Conservation (phyloP, 2,797 vertebrate genomes). For the Lophius americanus region DNA sequence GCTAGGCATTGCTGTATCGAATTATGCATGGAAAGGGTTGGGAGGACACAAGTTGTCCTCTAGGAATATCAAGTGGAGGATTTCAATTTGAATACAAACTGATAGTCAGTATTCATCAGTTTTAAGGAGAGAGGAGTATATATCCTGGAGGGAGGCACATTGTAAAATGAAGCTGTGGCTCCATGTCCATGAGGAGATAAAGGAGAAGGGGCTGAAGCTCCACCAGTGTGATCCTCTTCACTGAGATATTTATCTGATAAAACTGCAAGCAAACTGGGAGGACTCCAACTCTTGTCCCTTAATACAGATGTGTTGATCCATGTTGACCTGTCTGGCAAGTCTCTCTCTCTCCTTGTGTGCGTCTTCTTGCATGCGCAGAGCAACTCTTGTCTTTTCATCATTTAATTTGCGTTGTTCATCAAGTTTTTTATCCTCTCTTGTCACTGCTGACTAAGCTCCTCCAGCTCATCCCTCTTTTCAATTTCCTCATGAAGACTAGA, state of each 20-base stretch:
- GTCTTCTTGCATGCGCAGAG: neutral
- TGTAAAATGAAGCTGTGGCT: neutral
- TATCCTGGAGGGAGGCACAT: neutral
- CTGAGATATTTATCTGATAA: neutral
- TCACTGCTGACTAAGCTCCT: neutral
- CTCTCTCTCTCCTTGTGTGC: neutral
- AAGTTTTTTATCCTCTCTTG: constrained; percentile 1
- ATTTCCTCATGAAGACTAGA: neutral
- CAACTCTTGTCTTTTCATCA: neutral
- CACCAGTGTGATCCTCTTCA: neutral
- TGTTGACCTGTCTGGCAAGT: neutral
- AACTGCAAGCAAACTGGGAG: too few species aligned
- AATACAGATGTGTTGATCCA: too few species aligned
- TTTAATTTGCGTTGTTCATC: neutral
- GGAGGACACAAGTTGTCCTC: neutral
- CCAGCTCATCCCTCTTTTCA: neutral
- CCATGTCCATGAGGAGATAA: neutral
- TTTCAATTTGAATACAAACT: too few species aligned
- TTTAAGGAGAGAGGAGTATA: neutral
- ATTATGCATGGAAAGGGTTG: neutral
- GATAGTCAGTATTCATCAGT: neutral
- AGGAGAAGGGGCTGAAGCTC: neutral
- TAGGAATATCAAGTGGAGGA: neutral
- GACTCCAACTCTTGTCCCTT: too few species aligned
- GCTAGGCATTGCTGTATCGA: neutral